Evolutionary conservation across 2,797 vertebrate genomes (phyloP), one percentile per base, ranked within the genome.

Genomic region (Coregonus sp.): DNA sequence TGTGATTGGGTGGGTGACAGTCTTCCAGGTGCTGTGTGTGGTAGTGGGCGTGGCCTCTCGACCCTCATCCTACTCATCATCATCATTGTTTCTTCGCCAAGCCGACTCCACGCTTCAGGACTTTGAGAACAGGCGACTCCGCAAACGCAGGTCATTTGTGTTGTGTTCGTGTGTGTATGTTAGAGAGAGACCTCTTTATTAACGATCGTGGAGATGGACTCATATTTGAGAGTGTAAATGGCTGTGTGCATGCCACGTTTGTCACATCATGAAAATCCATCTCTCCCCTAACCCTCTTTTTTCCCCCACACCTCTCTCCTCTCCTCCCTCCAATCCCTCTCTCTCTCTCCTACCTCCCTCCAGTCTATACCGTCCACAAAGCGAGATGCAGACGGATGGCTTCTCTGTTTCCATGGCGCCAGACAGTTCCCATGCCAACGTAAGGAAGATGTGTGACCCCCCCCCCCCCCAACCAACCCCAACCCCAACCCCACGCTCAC

Each of bases 21-120:
- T 99, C 89, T 99, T 99, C 93, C 97, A 99, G 91, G 98, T 99
- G 91, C 89, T 98, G 95, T 97, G 97, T 0, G 94, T 96, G 87
- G 95, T 97, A 15, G 93, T 98, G 47, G 97, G 96, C 75, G 95
- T 96, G 0, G 91, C 95, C 0, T 95, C 96, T 0, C 86, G 0
- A 94, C 96, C 76, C 88, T 98, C 78, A 94, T 98, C 70, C 90
- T 99, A 75, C 96, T 98, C 88, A 96, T 99, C 91, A 98, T 99
- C 97, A 96, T 98, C 91, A 94, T 97, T 0, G 96, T 99, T 97
- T 97, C 92, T 99, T 99, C 9, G 96, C 97, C 93, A 99, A 99
- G 93, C n/a, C 96, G 95, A 86, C 96, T 99, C 78, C 96, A 99
- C 92, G 94, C 86, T 97, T 99, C 87, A 98, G 96, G 94, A 97